Conservation (phyloP, 2,888 invertebrate species). For the Phasia obesa region DNA sequence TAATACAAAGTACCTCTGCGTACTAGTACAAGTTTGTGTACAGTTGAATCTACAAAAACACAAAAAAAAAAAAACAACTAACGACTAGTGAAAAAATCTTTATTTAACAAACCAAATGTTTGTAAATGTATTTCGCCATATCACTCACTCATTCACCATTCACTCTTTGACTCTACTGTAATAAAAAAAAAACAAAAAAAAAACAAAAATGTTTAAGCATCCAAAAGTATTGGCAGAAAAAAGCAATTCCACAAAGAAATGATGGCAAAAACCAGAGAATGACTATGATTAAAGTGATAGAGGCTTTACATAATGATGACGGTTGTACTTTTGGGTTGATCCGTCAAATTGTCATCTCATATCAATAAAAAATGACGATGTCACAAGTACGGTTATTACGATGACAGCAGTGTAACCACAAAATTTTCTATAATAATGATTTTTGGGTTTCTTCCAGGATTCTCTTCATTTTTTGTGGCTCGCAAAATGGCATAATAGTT, state of each 20-base stretch:
- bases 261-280: slow-evolving; percentile 25
- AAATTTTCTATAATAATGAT: too few species aligned
- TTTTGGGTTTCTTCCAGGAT: too few species aligned
- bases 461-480: too few species aligned
- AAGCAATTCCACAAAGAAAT: slow-evolving; percentile 17
- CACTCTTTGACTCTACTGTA: neutral
- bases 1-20: slow-evolving; percentile 9
- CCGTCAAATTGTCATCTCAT: slow-evolving; percentile 68
- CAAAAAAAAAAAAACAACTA: slow-evolving; percentile 47
- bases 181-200: slow-evolving; percentile 12
- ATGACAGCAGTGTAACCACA: slow-evolving; percentile 21
- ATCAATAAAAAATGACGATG: slow-evolving; percentile 57
- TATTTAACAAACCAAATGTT: slow-evolving; percentile 58
- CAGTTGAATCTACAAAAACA: neutral
- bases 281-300: slow-evolving; percentile 67
- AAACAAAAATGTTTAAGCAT: neutral
- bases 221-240: neutral
- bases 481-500: too few species aligned
- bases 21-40: neutral
- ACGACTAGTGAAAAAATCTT: too few species aligned
- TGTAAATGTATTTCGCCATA: slow-evolving; percentile 46
- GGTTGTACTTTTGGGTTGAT: slow-evolving; percentile 59
- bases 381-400: slow-evolving; percentile 34
- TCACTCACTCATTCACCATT: slow-evolving; percentile 38
- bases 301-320: slow-evolving; percentile 64